phyloP scores from a whole-genome alignment of 2,888 invertebrate species.

The Mystacides longicornis region DNA sequence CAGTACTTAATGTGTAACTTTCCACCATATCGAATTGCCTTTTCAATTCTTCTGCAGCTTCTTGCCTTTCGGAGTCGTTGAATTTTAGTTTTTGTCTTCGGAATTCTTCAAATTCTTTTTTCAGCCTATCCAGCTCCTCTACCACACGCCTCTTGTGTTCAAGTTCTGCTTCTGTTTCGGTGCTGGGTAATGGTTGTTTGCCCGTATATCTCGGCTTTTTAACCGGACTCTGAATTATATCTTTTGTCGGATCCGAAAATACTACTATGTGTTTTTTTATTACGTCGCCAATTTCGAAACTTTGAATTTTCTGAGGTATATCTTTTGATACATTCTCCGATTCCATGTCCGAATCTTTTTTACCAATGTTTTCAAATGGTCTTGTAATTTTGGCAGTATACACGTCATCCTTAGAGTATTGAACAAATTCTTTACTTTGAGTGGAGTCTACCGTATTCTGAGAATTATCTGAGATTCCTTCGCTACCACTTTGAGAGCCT shows the following conservation, averaged over 20 bases:
- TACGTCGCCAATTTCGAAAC: background rate
- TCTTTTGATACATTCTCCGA: background rate
- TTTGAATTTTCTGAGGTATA: background rate
- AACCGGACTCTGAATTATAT: background rate
- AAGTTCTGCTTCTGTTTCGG: slow-evolving; percentile 5
- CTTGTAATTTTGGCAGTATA: background rate
- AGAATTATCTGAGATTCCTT: background rate
- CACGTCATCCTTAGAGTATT: background rate
- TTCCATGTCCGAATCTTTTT: background rate
- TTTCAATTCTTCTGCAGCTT: slow-evolving; percentile 18
- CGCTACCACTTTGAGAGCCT: too few relatives aligned
- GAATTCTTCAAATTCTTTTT: slow-evolving; percentile 15
- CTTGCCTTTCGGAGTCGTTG: slow-evolving; percentile 4
- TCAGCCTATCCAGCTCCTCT: slow-evolving; percentile 13
- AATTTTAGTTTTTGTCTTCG: slow-evolving; percentile 6
- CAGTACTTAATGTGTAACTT: slow-evolving; percentile 11
- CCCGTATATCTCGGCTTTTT: background rate
- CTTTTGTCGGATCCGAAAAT: background rate
- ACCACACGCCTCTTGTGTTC: slow-evolving; percentile 8
- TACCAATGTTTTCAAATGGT: background rate
- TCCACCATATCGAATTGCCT: slow-evolving; percentile 22
- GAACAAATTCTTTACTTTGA: background rate
- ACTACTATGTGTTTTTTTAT: background rate
- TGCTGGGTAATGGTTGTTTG: background rate
- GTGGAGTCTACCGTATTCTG: background rate